Conservation (phyloP, 2,797 vertebrate species). For the Chaetophractus vellerosus region DNA sequence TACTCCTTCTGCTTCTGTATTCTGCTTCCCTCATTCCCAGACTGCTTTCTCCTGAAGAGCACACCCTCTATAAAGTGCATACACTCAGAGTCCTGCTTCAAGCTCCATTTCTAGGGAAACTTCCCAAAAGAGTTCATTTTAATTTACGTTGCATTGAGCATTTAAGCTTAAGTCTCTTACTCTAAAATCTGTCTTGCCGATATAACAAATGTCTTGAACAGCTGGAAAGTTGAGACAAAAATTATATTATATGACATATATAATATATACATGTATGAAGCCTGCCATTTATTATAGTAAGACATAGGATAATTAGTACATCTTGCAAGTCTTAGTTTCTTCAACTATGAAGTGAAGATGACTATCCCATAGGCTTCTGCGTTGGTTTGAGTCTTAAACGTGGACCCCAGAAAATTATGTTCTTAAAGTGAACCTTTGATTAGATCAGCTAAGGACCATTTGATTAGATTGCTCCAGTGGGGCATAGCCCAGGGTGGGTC, state of each 20-base stretch:
- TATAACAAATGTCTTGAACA: background rate
- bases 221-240: background rate
- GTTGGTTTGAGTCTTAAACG: too few species aligned
- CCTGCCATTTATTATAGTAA: background rate
- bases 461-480: too few species aligned
- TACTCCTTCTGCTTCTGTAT: background rate
- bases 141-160: background rate
- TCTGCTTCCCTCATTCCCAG: background rate
- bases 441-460: too few species aligned
- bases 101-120: background rate
- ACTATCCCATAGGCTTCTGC: background rate
- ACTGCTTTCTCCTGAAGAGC: background rate
- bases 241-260: background rate
- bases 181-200: background rate
- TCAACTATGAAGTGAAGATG: background rate
- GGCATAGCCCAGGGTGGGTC: too few species aligned
- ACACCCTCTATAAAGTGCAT: background rate
- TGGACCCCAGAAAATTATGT: too few species aligned
- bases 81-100: background rate
- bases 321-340: background rate
- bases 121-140: background rate
- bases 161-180: constrained; percentile 18
- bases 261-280: background rate
- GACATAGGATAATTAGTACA: background rate
- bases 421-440: too few species aligned